Evolutionary conservation across 2,888 invertebrate species (phyloP), one percentile per base, ranked within the genome.

Genomic region (Harmothoe impar): DNA sequence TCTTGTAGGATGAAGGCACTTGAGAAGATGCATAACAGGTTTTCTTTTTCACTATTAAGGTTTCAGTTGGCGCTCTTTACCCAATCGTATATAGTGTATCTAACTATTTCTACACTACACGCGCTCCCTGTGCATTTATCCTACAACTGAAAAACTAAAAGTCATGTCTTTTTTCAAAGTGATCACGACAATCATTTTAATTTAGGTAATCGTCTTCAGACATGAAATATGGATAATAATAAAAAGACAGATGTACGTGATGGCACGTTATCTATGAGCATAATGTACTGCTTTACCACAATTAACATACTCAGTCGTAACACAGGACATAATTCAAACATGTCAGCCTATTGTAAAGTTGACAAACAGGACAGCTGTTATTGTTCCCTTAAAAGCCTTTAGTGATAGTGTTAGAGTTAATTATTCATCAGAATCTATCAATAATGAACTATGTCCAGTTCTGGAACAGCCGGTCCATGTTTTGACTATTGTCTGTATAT

Each of bases 1-100:
- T 72, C 72, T 29, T 72, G 72, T 72, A 72, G 72, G 72, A 72
- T 72, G 72, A 72, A 72, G 72, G 72, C 72, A 72, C 72, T 29
- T 7, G 3, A 43, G 43, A 43, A 43, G 43, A 72, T 7, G 12
- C 25, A 72, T 23, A 52, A 62, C 62, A 62, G 15, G 23, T 62
- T 62, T n/a, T 3, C 62, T 52, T 20, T 62, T 62, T 62, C 62
- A n/a, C n/a, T 20, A n/a, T 62, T 62, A n/a, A n/a, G n/a, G 62
- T 62, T 62, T 62, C 23, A 62, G 15, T 62, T 20, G 62, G 20
- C n/a, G 15, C 20, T 62, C 7, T 62, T 62, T 20, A 62, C 20
- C 20, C 62, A n/a, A 62, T 52, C 12, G 17, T 10, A 52, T 62
- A n/a, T 3, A n/a, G 23, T 62, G 15, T 52, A 20, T n/a, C 62